Percentiles rank a stretch among this genome's conserved stretches.
phyloP scores from a whole-genome alignment of 2,888 invertebrate genomes.

The Phorcus lineatus region DNA sequence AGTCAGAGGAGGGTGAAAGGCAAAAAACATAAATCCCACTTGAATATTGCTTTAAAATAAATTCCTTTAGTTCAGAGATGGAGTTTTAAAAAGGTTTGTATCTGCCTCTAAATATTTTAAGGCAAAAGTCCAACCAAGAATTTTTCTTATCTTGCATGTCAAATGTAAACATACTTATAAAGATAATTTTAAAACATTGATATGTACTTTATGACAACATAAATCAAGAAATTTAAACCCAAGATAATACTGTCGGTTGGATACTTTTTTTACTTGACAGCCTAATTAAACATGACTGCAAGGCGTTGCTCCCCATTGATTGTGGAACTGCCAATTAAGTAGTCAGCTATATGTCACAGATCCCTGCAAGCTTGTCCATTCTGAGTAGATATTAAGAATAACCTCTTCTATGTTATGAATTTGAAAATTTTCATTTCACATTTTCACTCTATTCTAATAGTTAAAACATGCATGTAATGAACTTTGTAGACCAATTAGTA shows the following conservation, averaged over 20 bases:
- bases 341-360: neutral
- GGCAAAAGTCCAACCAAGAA: too few relatives aligned
- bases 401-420: neutral
- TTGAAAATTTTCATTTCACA: neutral
- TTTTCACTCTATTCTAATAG: neutral
- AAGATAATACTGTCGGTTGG: neutral
- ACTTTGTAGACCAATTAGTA: neutral
- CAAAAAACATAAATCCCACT: too few relatives aligned
- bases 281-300: neutral
- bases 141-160: too few relatives aligned
- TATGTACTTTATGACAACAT: too few relatives aligned
- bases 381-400: neutral
- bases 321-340: neutral
- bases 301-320: neutral
- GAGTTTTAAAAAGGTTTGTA: too few relatives aligned
- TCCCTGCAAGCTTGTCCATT: neutral
- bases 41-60: too few relatives aligned
- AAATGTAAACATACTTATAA: too few relatives aligned
- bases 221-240: too few relatives aligned
- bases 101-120: too few relatives aligned
- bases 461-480: neutral
- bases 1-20: too few relatives aligned
- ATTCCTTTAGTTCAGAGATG: too few relatives aligned
- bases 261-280: neutral
- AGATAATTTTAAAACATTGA: too few relatives aligned